Percentiles rank a stretch among this genome's conserved stretches.
These are phyloP conservation scores for Pyrgus malvae DNA, from an alignment of 2,888 invertebrate species.

Conservation along the genomic window DNA sequence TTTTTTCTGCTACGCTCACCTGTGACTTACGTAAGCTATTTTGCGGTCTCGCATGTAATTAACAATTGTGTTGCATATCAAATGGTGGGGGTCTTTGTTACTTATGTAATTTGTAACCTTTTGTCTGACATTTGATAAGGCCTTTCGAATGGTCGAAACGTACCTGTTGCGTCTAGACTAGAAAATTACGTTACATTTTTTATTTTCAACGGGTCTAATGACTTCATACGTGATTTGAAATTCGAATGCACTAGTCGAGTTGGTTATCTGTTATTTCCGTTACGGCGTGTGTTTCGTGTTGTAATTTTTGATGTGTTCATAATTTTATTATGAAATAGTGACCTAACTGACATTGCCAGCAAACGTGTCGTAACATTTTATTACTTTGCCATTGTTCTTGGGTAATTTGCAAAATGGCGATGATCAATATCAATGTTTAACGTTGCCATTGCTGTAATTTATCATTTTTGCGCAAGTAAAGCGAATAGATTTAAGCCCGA, in stretches of 20 bases:
- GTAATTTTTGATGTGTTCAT: conserved; percentile 18
- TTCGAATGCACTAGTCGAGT: conserved; percentile 16
- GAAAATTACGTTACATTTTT: conserved; percentile 28
- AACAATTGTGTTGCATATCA: conserved; percentile 63
- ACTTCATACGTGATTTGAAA: conserved; percentile 21
- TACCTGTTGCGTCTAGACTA: conserved; percentile 40
- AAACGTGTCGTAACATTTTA: conserved; percentile 19
- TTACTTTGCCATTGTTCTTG: conserved; percentile 25
- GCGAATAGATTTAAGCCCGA: conserved; percentile 17
- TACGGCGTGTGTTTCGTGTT: conserved; percentile 13
- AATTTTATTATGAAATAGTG: conserved; percentile 35
- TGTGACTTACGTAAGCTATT: conserved; percentile 60
- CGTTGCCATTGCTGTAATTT: conserved; percentile 23
- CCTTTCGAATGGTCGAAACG: conserved; percentile 48
- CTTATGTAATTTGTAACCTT: conserved; percentile 71
- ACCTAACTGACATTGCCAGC: conserved; percentile 28
- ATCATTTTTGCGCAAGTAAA: conserved; percentile 23
- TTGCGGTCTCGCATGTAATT: conserved; percentile 52
- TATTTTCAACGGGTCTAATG: conserved; percentile 3
- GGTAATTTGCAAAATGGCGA: conserved; percentile 19
- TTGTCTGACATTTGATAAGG: conserved; percentile 68
- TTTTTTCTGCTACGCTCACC: conserved; percentile 57
- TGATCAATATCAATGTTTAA: conserved; percentile 22
- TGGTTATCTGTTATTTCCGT: conserved; percentile 21
- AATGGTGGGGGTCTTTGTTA: conserved; percentile 44